phyloP scores from a whole-genome alignment of 2,888 invertebrate species.

The Mythimna pallens region DNA sequence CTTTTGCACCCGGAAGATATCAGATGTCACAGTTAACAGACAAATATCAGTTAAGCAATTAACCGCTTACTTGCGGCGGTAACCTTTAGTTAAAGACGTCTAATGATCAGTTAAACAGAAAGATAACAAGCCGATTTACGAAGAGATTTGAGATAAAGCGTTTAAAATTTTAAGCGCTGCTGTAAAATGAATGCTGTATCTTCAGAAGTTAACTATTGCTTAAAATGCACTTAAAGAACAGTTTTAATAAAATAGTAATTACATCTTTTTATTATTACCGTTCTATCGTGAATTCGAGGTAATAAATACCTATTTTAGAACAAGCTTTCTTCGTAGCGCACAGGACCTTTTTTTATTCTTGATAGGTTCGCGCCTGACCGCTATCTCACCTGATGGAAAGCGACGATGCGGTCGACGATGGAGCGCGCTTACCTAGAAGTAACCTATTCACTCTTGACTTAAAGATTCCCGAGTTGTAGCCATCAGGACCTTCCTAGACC shows the following conservation, averaged over 20 bases:
- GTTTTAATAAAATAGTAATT: background rate
- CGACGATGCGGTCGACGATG: too few species aligned
- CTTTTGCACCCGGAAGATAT: slow-evolving; percentile 36
- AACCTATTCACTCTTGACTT: too few species aligned
- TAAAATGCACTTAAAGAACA: background rate
- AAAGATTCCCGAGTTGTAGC: too few species aligned
- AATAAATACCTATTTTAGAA: too few species aligned
- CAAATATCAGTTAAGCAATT: slow-evolving; percentile 50
- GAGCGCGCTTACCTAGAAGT: too few species aligned
- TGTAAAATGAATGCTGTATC: background rate
- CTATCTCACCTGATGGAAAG: too few species aligned
- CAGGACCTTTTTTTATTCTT: too few species aligned
- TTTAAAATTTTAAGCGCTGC: background rate
- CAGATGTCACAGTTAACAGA: slow-evolving; percentile 43
- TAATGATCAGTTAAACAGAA: slow-evolving; percentile 25
- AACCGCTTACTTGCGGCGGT: slow-evolving; percentile 22
- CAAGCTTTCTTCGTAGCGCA: too few species aligned
- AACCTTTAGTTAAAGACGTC: slow-evolving; percentile 30
- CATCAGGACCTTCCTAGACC: too few species aligned
- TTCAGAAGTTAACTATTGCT: background rate
- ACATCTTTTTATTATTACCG: background rate
- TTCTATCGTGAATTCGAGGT: too few species aligned
- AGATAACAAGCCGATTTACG: slow-evolving; percentile 14
- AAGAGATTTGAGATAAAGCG: slow-evolving; percentile 15
- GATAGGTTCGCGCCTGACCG: too few species aligned